These are phyloP conservation scores for Drusus annulatus DNA, from an alignment of 1,140 invertebrate genomes.

Conservation along the genomic window DNA sequence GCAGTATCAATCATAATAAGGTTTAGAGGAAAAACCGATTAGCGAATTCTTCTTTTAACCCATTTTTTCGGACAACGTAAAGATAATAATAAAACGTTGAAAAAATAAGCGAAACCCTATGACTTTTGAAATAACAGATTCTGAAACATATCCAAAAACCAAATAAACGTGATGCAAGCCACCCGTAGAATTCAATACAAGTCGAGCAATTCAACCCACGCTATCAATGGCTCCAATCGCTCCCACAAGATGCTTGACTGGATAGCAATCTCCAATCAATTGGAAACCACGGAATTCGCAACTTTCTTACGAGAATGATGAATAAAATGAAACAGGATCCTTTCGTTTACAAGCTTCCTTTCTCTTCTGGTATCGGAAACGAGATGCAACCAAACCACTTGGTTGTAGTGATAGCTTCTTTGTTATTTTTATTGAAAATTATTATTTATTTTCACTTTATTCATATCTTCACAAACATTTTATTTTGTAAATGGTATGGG, in stretches of 20 bases:
- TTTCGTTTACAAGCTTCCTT: not conserved
- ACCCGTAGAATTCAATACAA: not conserved
- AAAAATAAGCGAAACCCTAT: not conserved
- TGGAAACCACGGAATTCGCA: constrained; percentile 12
- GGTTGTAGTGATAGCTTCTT: not conserved
- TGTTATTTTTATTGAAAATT: not conserved
- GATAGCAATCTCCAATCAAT: constrained; percentile 17
- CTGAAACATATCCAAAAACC: not conserved
- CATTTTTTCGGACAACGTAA: no score
- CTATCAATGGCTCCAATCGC: no score
- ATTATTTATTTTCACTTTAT: no score
- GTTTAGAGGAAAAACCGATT: no score
- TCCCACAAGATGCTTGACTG: not conserved
- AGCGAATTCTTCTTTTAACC: no score
- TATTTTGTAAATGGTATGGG: no score
- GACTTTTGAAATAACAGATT: not conserved
- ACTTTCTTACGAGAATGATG: not conserved
- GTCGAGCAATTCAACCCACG: not conserved
- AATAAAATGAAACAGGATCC: not conserved
- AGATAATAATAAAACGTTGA: not conserved
- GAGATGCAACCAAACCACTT: not conserved
- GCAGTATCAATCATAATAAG: no score
- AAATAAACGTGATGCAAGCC: not conserved
- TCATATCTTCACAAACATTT: no score
- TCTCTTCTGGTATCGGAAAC: not conserved